Evolutionary conservation across 2,888 invertebrate genomes (phyloP), one percentile per base, ranked within the genome.

Genomic region (Terebella lapidaria): DNA sequence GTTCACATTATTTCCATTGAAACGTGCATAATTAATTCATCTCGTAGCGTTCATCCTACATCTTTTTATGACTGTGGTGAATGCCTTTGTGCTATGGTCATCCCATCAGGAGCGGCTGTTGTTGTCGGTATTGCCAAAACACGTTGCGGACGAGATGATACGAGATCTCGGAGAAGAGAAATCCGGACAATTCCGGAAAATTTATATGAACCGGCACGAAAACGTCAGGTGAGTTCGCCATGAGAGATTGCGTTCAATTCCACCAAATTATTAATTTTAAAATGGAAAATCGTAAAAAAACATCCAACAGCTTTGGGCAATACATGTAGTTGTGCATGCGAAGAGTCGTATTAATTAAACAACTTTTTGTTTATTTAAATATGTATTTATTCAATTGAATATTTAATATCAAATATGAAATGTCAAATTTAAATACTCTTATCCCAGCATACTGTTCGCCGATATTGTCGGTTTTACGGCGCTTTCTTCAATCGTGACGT

Each of bases 381-480:
- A 49, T 49, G 24, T 49, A n/a, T 49, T 5, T 49, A n/a, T 10
- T n/a, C 24, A 49, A 5, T n/a, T 49, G 24, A 20, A 49, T 49
- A 49, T 49, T 22, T 10, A 20, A 49, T 20, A n/a, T 49, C n/a
- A 15, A 49, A n/a, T 49, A n/a, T 35, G 42, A 35, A 35, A 10
- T 35, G 42, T 35, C 49, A 49, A n/a, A 22, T 49, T 20, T 20
- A 28, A 3, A 3, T 53, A 27, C n/a, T 29, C 15, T 3, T 35
- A 55, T 56, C 22, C 24, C 84, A 92, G 92, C 82, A 95, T 95
- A 79, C 86, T 95, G 67, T 95, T 94, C 81, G 95, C 94, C 42
- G 95, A 95, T 83, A 95, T 95, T 77, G 94, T 94, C 46, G 95
- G 95, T 57, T 95, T 95, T 81, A 95, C 95, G 5, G 94, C 94